Conservation (phyloP, 2,888 invertebrate species). For the Cerceris ruficornis region DNA sequence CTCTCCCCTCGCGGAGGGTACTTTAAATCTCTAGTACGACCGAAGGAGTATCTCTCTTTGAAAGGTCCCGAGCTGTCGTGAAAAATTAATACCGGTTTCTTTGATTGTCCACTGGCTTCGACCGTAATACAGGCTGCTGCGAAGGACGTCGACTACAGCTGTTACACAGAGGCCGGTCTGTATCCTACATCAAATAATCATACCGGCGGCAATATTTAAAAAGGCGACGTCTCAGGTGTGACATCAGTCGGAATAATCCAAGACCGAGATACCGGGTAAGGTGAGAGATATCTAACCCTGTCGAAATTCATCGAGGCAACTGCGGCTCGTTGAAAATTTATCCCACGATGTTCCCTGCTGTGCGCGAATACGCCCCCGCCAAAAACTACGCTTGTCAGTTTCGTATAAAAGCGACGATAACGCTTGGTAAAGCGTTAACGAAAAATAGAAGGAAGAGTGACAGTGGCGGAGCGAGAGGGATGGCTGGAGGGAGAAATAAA, state of each 20-base stretch:
- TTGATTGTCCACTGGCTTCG: slow-evolving; percentile 60
- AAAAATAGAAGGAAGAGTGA: too few species aligned
- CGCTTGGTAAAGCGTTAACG: too few species aligned
- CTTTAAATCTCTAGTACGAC: slow-evolving; percentile 27
- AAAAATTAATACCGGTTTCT: slow-evolving; percentile 57
- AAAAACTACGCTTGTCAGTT: not conserved
- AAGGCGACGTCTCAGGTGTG: slow-evolving; percentile 71
- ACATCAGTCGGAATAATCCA: slow-evolving; percentile 79
- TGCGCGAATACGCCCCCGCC: slow-evolving; percentile 3
- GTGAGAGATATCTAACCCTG: slow-evolving; percentile 2
- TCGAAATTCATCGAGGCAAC: slow-evolving; percentile 57
- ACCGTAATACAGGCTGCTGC: slow-evolving; percentile 24
- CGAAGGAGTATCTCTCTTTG: slow-evolving; percentile 36
- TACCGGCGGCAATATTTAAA: slow-evolving; percentile 75
- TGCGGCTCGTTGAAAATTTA: slow-evolving; percentile 19
- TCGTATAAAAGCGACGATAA: not conserved
- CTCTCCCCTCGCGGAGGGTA: slow-evolving; percentile 10
- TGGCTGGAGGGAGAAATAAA: too few species aligned
- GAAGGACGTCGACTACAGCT: slow-evolving; percentile 24
- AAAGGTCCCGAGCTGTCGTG: slow-evolving; percentile 25
- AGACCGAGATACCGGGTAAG: slow-evolving; percentile 20
- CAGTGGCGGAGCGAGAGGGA: too few species aligned
- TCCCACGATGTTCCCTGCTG: not conserved
- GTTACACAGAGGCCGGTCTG: slow-evolving; percentile 17
- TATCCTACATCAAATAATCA: slow-evolving; percentile 73